Percentiles rank a stretch among this genome's conserved stretches.
Conservation (phyloP, 2,113 vertebrate genomes). For the Lathamus discolor region DNA sequence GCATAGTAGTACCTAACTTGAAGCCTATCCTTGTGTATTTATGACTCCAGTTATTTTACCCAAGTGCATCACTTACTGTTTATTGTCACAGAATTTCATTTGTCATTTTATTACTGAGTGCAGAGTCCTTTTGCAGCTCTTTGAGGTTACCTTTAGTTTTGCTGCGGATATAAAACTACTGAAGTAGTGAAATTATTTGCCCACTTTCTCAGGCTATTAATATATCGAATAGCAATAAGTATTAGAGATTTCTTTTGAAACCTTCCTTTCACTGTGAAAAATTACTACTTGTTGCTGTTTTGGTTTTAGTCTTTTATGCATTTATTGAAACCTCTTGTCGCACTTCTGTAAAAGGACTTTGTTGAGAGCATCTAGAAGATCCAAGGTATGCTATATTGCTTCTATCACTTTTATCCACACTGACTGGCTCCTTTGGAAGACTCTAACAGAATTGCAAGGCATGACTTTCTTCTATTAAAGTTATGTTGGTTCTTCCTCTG, state of each 20-base stretch:
- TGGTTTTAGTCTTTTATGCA: neutral
- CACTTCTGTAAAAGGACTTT: neutral
- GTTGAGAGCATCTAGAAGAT: neutral
- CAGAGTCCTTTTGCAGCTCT: neutral
- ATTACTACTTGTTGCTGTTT: neutral
- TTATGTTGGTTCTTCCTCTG: neutral
- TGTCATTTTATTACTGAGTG: neutral
- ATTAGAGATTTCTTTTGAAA: neutral
- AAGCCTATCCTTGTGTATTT: neutral
- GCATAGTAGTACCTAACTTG: neutral
- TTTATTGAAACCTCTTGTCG: neutral
- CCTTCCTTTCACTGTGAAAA: neutral
- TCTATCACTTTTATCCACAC: fast-evolving
- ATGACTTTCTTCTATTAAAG: neutral
- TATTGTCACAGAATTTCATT: neutral
- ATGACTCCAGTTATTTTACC: neutral
- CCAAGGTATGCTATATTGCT: fast-evolving
- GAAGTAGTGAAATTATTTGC: neutral
- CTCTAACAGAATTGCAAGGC: neutral
- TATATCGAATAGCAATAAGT: neutral
- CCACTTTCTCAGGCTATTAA: neutral
- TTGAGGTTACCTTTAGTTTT: neutral
- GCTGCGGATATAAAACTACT: neutral
- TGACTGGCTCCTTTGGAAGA: neutral
- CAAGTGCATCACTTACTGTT: neutral